Evolutionary conservation across 2,797 vertebrate species (phyloP).

Genomic region (Oceanodroma leucorhoa): DNA sequence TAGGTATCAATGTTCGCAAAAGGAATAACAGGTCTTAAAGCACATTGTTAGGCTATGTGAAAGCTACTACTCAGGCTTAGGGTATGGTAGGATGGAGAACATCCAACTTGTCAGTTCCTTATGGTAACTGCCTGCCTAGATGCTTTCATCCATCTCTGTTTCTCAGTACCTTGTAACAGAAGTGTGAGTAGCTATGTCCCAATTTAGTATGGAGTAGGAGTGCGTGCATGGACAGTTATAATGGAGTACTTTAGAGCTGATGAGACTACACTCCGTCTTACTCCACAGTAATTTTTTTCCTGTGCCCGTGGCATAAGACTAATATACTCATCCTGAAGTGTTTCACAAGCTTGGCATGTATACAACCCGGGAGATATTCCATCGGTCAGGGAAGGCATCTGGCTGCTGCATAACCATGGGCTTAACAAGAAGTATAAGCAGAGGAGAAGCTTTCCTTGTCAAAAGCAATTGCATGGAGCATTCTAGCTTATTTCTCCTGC

Average conservation of each 20-base stretch:
- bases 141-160: background rate
- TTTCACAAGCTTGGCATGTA: background rate
- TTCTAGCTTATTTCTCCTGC: background rate
- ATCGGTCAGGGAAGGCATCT: background rate
- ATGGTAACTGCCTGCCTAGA: background rate
- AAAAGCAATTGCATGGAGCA: background rate
- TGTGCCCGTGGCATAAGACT: background rate
- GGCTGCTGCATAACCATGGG: background rate
- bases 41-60: background rate
- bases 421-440: background rate
- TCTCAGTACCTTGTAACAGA: background rate
- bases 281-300: background rate
- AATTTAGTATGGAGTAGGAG: conserved; percentile 26
- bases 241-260: conserved; percentile 24
- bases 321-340: background rate
- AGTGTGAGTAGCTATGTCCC: background rate
- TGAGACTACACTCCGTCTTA: background rate
- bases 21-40: background rate
- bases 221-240: background rate
- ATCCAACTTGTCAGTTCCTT: background rate
- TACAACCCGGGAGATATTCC: accelerated
- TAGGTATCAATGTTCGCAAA: background rate
- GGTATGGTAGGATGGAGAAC: background rate
- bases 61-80: background rate
- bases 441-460: background rate